A percentile compares a stretch with the other conserved stretches of the same genome.
Evolutionary conservation across 2,113 vertebrate species (phyloP).

Genomic region (Oncorhynchus masou): DNA sequence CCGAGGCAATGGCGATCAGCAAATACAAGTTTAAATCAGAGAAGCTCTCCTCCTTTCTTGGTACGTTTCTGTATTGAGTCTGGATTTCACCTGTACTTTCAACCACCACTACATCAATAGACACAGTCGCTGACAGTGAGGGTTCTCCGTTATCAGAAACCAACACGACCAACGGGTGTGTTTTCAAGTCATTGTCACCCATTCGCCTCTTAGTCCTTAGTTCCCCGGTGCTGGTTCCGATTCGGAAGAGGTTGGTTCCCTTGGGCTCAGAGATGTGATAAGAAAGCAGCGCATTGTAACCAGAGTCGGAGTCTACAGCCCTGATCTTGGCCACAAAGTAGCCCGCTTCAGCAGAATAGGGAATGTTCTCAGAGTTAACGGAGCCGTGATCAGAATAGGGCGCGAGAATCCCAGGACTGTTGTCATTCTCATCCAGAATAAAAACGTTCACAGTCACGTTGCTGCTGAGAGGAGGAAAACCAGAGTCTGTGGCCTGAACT

Average conservation of each 20-base stretch:
- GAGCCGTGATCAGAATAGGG: constrained; percentile 63
- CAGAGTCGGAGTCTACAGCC: constrained; percentile 63
- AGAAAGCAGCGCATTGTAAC: constrained; percentile 65
- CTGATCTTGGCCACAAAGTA: constrained; percentile 67
- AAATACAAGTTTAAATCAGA: constrained; percentile 65
- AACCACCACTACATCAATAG: constrained; percentile 64
- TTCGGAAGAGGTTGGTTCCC: constrained; percentile 60
- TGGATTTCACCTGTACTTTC: constrained; percentile 59
- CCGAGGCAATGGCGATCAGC: constrained; percentile 62
- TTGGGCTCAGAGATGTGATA: constrained; percentile 64
- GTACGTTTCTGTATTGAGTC: constrained; percentile 55
- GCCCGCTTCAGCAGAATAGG: constrained; percentile 60
- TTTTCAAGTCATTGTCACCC: constrained; percentile 66
- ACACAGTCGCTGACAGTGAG: constrained; percentile 67
- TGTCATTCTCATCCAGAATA: constrained; percentile 71
- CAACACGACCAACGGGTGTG: constrained; percentile 59
- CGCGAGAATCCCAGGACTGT: constrained; percentile 54
- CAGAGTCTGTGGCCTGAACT: constrained; percentile 73
- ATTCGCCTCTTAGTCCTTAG: constrained; percentile 68
- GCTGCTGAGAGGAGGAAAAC: constrained; percentile 68
- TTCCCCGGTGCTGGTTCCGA: constrained; percentile 65
- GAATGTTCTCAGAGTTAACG: constrained; percentile 60
- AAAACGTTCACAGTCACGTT: constrained; percentile 67
- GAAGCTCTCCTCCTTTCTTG: constrained; percentile 58
- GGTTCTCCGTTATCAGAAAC: constrained; percentile 68